These are phyloP conservation scores for Dipodomys ordii DNA, from an alignment of 2,113 vertebrate species.

Conservation along the genomic window DNA sequence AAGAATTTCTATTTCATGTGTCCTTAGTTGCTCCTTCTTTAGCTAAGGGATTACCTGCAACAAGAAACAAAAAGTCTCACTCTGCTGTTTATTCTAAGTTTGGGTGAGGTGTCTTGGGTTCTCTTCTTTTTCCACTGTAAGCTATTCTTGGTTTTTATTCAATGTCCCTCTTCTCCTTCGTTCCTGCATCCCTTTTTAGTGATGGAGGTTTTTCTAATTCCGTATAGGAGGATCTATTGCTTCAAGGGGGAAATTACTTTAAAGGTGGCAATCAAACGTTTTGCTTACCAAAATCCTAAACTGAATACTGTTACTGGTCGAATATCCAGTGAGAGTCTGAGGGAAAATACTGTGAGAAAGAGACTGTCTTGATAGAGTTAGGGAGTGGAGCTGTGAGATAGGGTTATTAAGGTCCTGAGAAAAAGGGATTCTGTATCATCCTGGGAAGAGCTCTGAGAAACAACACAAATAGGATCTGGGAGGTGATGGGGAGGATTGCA, in stretches of 20 bases:
- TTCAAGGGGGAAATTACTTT: background rate
- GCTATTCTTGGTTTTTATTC: no score
- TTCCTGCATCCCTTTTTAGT: background rate
- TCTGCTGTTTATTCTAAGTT: background rate
- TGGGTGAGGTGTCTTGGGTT: background rate
- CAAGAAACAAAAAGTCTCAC: background rate
- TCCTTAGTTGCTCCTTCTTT: background rate
- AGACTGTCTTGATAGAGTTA: background rate
- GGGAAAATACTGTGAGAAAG: background rate
- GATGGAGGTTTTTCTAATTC: no score
- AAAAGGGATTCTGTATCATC: background rate
- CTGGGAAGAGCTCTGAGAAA: background rate
- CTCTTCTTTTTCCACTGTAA: background rate
- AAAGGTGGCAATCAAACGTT: background rate
- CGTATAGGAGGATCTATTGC: background rate
- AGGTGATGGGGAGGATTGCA: background rate
- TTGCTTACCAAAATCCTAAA: conserved; percentile 12
- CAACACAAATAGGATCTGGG: background rate
- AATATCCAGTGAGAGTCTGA: background rate
- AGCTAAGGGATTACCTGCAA: background rate
- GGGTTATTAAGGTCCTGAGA: background rate
- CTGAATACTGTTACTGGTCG: background rate
- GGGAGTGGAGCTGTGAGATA: background rate
- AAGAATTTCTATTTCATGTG: background rate
- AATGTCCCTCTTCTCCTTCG: background rate